Conservation (phyloP, 2,113 vertebrate species). For the Labeo rohita region DNA sequence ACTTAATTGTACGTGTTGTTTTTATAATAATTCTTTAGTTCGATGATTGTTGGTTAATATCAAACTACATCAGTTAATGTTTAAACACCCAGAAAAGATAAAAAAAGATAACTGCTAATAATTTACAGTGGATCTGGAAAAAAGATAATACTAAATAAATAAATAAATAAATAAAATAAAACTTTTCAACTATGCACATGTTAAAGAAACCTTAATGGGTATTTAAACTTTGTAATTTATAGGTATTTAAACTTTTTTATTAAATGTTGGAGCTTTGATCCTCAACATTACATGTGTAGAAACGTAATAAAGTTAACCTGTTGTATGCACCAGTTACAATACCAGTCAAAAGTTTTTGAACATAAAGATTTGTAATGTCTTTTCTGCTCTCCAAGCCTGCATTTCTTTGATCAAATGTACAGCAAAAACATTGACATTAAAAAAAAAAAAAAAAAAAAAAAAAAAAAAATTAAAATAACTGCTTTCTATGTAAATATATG, state of each 20-base stretch:
- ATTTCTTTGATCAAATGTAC: too few species aligned
- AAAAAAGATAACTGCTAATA: neutral
- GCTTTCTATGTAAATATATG: too few species aligned
- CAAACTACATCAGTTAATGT: neutral
- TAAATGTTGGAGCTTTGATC: neutral
- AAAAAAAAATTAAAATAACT: too few species aligned
- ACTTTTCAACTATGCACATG: too few species aligned
- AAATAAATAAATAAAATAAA: too few species aligned
- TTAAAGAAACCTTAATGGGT: neutral
- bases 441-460: too few species aligned
- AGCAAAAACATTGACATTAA: too few species aligned
- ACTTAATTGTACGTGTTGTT: neutral
- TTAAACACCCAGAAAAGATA: neutral
- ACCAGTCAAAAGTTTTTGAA: too few species aligned
- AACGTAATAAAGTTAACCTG: neutral
- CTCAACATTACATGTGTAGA: neutral
- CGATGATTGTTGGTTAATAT: neutral
- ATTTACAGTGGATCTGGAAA: neutral
- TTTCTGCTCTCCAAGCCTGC: too few species aligned
- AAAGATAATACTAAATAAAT: neutral
- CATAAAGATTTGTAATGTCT: too few species aligned
- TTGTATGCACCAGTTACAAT: neutral
- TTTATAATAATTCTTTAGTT: neutral
- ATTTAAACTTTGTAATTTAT: neutral
- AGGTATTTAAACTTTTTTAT: neutral